phyloP scores from a whole-genome alignment of 1,140 invertebrate genomes.

The Drosophila ercepeae region DNA sequence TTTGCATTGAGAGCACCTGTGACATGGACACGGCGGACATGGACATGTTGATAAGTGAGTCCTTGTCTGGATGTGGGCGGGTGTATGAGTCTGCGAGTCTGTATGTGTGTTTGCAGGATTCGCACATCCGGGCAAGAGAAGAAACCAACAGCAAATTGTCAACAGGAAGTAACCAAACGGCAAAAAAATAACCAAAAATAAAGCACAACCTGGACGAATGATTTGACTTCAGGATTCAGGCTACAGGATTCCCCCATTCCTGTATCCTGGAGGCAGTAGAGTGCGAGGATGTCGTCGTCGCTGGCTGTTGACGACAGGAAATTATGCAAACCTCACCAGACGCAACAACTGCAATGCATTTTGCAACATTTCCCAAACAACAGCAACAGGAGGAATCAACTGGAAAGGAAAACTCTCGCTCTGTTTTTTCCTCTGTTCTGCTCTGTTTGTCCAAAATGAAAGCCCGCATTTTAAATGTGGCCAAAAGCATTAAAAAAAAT shows the following conservation, averaged over 20 bases:
- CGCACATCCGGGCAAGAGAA: constrained; percentile 53
- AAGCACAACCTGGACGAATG: constrained; percentile 17
- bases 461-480: constrained; percentile 77
- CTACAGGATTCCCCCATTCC: neutral
- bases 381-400: constrained; percentile 9
- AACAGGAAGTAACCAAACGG: constrained; percentile 75
- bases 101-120: constrained; percentile 9
- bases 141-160: constrained; percentile 73
- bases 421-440: neutral
- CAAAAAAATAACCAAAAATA: constrained; percentile 18
- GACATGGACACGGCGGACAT: constrained; percentile 55
- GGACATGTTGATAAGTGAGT: constrained; percentile 58
- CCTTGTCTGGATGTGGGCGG: constrained; percentile 33
- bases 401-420: constrained; percentile 24
- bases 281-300: constrained; percentile 28
- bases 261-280: neutral
- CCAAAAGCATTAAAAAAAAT: constrained; percentile 33
- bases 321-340: constrained; percentile 82
- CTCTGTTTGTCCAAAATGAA: constrained; percentile 61
- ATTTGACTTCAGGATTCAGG: constrained; percentile 34
- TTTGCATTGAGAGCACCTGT: constrained; percentile 76
- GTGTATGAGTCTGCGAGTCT: neutral
- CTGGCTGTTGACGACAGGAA: constrained; percentile 78
- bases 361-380: constrained; percentile 43
- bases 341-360: constrained; percentile 53